phyloP scores from a whole-genome alignment of 2,888 invertebrate genomes.

The Agrilus biguttatus region DNA sequence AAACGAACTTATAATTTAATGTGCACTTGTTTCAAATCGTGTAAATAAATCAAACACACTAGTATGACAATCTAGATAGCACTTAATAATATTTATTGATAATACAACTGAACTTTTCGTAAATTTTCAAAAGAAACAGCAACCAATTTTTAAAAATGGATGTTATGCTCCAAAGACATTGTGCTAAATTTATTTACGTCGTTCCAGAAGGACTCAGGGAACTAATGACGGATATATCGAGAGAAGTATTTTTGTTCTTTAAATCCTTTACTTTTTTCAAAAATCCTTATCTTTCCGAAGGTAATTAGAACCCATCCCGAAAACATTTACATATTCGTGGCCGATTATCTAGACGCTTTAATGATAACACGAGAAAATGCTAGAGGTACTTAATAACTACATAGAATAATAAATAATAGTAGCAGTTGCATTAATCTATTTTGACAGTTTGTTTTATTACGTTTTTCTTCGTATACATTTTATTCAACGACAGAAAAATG shows the following conservation, averaged over 20 bases:
- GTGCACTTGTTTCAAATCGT: too few species aligned
- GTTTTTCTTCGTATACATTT: background rate
- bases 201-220: constrained; percentile 55
- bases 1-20: too few species aligned
- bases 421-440: background rate
- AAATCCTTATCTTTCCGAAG: constrained; percentile 21
- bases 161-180: constrained; percentile 27
- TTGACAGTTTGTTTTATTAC: background rate
- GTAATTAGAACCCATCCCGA: constrained; percentile 53
- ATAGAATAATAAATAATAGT: background rate
- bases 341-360: constrained; percentile 52
- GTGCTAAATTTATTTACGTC: constrained; percentile 33
- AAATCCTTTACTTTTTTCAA: constrained; percentile 1
- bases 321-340: constrained; percentile 49
- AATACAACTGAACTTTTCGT: too few species aligned
- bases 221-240: constrained; percentile 55
- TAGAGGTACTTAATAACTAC: constrained; percentile 14
- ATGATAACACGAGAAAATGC: constrained; percentile 49
- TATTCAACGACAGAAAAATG: background rate
- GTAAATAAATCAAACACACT: too few species aligned
- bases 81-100: too few species aligned
- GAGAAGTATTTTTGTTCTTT: constrained; percentile 38
- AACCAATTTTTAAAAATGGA: constrained; percentile 17
- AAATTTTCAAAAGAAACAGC: background rate
- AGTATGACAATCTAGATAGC: too few species aligned